phyloP scores from a whole-genome alignment of 2,113 vertebrate genomes.

The Perca fluviatilis region DNA sequence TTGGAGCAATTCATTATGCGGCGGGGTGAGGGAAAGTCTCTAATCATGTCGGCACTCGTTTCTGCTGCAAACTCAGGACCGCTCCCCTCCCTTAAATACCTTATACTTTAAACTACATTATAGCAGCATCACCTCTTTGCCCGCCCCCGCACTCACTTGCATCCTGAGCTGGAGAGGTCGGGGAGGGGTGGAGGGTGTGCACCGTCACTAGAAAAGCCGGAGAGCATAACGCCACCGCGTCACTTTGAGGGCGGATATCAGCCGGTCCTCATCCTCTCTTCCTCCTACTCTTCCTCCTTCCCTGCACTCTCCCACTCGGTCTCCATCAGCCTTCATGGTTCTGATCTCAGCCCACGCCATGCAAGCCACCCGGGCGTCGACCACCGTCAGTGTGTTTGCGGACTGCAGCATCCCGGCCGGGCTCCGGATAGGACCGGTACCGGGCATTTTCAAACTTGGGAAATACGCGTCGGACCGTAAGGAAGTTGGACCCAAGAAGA shows the following conservation, averaged over 20 bases:
- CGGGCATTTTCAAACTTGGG: conserved; percentile 95
- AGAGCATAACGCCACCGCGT: conserved; percentile 87
- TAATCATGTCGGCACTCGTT: too few species aligned
- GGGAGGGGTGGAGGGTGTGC: conserved; percentile 39
- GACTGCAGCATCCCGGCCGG: conserved; percentile 96
- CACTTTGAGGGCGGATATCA: conserved; percentile 95
- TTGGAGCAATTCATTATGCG: conserved; percentile 96
- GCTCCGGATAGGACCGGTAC: conserved; percentile 93
- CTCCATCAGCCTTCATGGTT: conserved; percentile 85
- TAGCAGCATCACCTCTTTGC: conserved; percentile 61
- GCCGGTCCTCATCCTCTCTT: conserved; percentile 85
- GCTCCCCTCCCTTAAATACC: too few species aligned
- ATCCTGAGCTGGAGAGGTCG: conserved; percentile 48
- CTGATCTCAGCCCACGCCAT: conserved; percentile 87
- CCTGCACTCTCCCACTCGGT: conserved; percentile 57
- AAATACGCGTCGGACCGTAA: conserved; percentile 97
- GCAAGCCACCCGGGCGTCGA: conserved; percentile 88
- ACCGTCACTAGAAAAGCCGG: conserved; percentile 93
- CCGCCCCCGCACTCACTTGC: neutral
- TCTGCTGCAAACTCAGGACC: conserved; percentile 63
- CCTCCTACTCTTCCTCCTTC: conserved; percentile 48
- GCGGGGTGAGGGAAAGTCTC: conserved; percentile 96
- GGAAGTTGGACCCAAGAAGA: conserved; percentile 95
- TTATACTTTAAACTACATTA: conserved; percentile 55
- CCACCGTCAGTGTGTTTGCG: conserved; percentile 90